These are phyloP conservation scores for Willisornis vidua DNA, from an alignment of 2,113 vertebrate species.

Conservation along the genomic window DNA sequence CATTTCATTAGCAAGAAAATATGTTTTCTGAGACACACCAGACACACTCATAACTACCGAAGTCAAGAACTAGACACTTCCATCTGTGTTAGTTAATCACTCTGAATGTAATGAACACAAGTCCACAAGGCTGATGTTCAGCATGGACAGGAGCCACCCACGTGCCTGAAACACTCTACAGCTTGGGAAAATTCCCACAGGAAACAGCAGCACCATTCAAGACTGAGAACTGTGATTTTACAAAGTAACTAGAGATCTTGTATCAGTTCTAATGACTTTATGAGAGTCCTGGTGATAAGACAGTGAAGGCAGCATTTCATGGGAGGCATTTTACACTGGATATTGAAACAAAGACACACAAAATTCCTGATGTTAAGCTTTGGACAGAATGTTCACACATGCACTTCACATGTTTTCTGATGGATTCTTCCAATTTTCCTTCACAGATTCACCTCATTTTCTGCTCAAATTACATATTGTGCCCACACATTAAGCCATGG, in stretches of 20 bases:
- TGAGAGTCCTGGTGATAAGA: fast-evolving
- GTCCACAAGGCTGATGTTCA: not conserved
- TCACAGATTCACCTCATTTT: not conserved
- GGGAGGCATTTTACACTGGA: not conserved
- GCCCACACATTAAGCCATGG: not conserved
- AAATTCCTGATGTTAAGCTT: not conserved
- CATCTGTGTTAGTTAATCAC: not conserved
- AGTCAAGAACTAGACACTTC: not conserved
- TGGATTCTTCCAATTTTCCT: not conserved
- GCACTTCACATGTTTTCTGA: not conserved
- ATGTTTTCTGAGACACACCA: not conserved
- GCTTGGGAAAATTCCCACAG: not conserved
- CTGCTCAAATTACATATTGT: not conserved
- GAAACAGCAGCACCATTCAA: not conserved
- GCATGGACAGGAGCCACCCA: not conserved
- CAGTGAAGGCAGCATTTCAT: not conserved
- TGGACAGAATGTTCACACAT: not conserved
- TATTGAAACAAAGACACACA: not conserved
- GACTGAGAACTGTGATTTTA: not conserved
- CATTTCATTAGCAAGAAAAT: not conserved
- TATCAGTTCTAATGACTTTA: not conserved
- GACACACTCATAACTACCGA: not conserved
- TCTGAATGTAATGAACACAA: not conserved
- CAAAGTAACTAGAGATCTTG: not conserved
- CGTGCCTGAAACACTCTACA: fast-evolving